A percentile compares a stretch with the other conserved stretches of the same genome.
Conservation (phyloP, 2,797 vertebrate genomes). For the Necrosyrtes monachus region DNA sequence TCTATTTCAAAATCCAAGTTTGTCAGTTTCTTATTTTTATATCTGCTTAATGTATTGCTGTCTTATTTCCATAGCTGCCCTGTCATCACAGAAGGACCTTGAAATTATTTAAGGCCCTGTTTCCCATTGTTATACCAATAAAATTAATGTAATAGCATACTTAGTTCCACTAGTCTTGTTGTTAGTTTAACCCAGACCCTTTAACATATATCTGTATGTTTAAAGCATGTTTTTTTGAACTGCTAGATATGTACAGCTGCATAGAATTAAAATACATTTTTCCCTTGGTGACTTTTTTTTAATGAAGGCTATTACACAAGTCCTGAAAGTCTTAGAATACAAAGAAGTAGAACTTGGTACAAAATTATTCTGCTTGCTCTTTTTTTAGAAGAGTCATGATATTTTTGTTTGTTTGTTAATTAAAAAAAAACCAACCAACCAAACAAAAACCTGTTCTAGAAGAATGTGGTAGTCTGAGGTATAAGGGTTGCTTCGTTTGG, state of each 20-base stretch:
- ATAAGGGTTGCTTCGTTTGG: not conserved
- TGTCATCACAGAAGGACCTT: not conserved
- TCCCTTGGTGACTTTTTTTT: not conserved
- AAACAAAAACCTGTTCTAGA: not conserved
- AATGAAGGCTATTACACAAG: not conserved
- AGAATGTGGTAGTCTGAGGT: not conserved
- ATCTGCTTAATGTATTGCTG: not conserved
- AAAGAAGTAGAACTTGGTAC: not conserved
- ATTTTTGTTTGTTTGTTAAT: not conserved
- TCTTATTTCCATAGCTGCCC: not conserved
- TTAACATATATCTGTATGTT: not conserved
- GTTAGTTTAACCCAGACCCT: not conserved
- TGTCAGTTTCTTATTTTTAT: not conserved
- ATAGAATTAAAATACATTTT: not conserved
- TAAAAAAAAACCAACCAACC: not conserved
- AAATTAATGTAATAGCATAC: not conserved
- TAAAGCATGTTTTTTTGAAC: not conserved
- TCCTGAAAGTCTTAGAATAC: not conserved
- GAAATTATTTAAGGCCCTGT: conserved; percentile 30
- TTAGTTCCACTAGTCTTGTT: conserved; percentile 8
- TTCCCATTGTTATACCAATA: not conserved
- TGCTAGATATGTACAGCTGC: not conserved
- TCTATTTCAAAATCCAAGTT: not conserved
- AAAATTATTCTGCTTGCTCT: not conserved
- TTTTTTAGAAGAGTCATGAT: not conserved